These are phyloP conservation scores for Baryphthengus martii DNA, from an alignment of 2,113 vertebrate genomes.

Conservation along the genomic window DNA sequence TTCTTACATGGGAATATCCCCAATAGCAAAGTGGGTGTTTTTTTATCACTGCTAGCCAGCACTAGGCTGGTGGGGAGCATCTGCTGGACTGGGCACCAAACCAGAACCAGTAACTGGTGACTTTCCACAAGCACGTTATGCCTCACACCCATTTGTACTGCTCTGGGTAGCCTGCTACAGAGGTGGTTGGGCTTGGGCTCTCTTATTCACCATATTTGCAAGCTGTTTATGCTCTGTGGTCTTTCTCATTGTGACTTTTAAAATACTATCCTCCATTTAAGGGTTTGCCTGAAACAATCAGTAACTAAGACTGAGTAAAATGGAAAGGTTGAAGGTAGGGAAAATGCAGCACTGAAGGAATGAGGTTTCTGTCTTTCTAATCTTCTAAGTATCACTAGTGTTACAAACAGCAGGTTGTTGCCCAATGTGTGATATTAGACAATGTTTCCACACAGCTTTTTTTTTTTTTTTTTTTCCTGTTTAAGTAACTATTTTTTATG, in stretches of 20 bases:
- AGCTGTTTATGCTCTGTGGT: not conserved
- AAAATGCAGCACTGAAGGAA: constrained; percentile 48
- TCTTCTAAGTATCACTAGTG: constrained; percentile 25
- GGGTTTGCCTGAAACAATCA: constrained; percentile 11
- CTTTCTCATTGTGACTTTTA: not conserved
- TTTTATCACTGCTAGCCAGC: not conserved
- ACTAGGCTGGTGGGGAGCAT: not conserved
- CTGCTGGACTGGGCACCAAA: not conserved
- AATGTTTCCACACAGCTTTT: constrained; percentile 48
- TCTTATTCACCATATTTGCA: not conserved
- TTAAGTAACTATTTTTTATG: constrained; percentile 26
- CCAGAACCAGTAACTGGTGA: not conserved
- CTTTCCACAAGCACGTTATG: not conserved
- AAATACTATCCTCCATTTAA: not conserved
- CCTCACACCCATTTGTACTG: not conserved
- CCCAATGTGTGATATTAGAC: constrained; percentile 43
- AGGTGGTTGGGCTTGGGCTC: not conserved
- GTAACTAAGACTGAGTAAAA: constrained; percentile 54
- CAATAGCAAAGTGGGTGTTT: not conserved
- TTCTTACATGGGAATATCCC: not conserved
- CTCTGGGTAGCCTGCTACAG: not conserved
- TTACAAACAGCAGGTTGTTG: constrained; percentile 53
- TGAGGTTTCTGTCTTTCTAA: constrained; percentile 47
- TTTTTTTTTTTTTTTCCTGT: not conserved
- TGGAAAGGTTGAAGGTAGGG: constrained; percentile 50